Conservation (phyloP, 2,888 invertebrate genomes). For the Drosophila rubida region DNA sequence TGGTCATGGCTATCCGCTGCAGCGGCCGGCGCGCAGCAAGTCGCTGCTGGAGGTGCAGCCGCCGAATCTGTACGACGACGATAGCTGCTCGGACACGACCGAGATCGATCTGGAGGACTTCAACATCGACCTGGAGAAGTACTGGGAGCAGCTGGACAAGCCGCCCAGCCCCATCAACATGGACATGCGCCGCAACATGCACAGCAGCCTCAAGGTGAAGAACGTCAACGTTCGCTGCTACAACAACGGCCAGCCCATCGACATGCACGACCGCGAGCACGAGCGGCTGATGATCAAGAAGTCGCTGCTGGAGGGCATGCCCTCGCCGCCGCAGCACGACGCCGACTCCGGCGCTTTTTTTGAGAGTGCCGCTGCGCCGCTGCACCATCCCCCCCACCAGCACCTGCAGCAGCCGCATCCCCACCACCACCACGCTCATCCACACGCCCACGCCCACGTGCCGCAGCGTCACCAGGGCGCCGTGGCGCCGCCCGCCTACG, state of each 20-base stretch:
- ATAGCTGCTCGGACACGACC: conserved; percentile 84
- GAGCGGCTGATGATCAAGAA: conserved; percentile 84
- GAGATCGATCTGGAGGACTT: conserved; percentile 85
- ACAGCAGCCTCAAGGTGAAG: conserved; percentile 83
- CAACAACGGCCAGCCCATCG: conserved; percentile 84
- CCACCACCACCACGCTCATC: neutral
- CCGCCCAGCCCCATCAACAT: conserved; percentile 84
- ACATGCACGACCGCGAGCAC: conserved; percentile 83
- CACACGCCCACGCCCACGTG: neutral
- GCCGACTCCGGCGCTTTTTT: conserved; percentile 79
- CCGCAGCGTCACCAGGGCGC: conserved; percentile 24
- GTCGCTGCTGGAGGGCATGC: conserved; percentile 84
- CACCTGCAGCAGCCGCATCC: conserved; percentile 3
- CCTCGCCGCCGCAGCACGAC: conserved; percentile 83
- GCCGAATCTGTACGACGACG: conserved; percentile 83
- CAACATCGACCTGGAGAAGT: conserved; percentile 85
- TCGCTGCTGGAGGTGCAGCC: conserved; percentile 84
- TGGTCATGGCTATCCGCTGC: conserved; percentile 59
- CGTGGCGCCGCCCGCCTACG: conserved; percentile 37
- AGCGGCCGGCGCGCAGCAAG: conserved; percentile 82
- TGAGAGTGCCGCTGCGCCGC: conserved; percentile 82
- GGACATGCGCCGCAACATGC: conserved; percentile 84
- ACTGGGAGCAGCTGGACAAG: conserved; percentile 85
- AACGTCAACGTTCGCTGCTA: conserved; percentile 84
- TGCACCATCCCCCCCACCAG: conserved; percentile 49